These are phyloP conservation scores for Sebastolobus altivelis DNA, from an alignment of 2,797 vertebrate species.

Conservation along the genomic window DNA sequence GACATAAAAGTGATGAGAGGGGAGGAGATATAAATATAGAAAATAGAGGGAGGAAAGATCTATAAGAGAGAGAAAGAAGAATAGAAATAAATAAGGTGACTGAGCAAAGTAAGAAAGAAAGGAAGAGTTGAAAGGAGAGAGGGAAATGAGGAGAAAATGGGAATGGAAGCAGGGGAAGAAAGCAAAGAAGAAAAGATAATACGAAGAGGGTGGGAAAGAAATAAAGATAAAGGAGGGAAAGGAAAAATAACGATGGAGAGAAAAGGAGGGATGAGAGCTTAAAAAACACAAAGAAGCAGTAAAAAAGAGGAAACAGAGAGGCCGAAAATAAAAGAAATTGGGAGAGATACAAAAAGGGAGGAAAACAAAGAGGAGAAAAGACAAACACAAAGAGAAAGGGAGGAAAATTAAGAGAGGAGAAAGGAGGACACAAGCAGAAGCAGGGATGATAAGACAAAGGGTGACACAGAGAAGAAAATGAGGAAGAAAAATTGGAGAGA, in stretches of 20 bases:
- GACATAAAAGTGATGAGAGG: constrained; percentile 50
- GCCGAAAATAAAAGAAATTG: constrained; percentile 19
- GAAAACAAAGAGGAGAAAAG: constrained; percentile 10
- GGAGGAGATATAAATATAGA: constrained; percentile 43
- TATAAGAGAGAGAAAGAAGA: constrained; percentile 10
- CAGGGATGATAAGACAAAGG: constrained; percentile 28
- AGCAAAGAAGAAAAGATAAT: constrained; percentile 16
- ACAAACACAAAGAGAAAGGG: constrained; percentile 26
- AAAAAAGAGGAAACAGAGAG: constrained; percentile 21
- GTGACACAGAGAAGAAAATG: constrained; percentile 28
- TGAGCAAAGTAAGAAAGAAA: constrained; percentile 18
- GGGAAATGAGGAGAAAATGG: constrained; percentile 2
- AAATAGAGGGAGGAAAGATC: neutral
- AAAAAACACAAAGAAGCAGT: constrained; percentile 1
- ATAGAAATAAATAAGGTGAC: constrained; percentile 8
- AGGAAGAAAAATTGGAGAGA: constrained; percentile 39
- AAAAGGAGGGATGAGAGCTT: neutral
- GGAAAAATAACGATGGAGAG: constrained; percentile 15
- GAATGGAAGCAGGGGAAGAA: constrained; percentile 29
- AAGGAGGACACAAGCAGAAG: constrained; percentile 27
- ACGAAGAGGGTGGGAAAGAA: neutral
- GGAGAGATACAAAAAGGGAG: neutral
- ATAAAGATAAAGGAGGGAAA: constrained; percentile 1
- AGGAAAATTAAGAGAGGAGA: constrained; percentile 5
- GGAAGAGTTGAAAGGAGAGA: constrained; percentile 18